A percentile compares a stretch with the other conserved stretches of the same genome.
Conservation (phyloP, 37 sponge, comb jelly and placozoan species). For the Theonella swinhoei region DNA sequence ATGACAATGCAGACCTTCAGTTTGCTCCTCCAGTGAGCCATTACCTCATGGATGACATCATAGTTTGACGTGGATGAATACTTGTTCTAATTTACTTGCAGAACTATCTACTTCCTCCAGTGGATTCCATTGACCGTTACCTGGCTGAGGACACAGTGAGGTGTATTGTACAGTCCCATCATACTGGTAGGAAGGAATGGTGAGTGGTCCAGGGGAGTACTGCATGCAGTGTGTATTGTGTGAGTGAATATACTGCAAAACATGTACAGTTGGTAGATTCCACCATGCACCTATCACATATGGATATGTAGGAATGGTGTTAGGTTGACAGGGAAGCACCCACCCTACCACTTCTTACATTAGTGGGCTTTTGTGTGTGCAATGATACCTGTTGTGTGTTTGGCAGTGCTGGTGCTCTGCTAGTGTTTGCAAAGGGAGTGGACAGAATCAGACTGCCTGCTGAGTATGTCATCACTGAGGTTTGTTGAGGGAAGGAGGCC, state of each 20-base stretch:
- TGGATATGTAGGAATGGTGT: background rate
- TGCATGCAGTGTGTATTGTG: too few relatives aligned
- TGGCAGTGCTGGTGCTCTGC: constrained; percentile 39
- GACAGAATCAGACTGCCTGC: constrained; percentile 9
- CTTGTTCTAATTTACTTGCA: background rate
- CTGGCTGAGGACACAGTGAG: constrained; percentile 77
- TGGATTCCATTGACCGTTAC: constrained; percentile 83
- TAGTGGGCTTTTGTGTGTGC: background rate
- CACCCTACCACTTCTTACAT: background rate
- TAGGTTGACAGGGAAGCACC: background rate
- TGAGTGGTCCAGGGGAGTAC: too few relatives aligned
- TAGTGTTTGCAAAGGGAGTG: constrained; percentile 16
- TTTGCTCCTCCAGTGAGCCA: constrained; percentile 38
- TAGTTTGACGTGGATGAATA: too few relatives aligned
- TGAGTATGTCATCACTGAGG: constrained; percentile 50
- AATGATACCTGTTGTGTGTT: background rate
- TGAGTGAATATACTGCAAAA: too few relatives aligned
- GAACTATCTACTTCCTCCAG: constrained; percentile 57
- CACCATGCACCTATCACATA: too few relatives aligned
- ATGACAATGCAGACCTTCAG: constrained; percentile 64
- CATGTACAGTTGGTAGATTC: background rate
- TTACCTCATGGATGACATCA: too few relatives aligned
- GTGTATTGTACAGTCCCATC: constrained; percentile 56
- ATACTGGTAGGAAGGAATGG: constrained; percentile 84
- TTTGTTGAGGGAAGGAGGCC: background rate